Base-by-base conservation (phyloP, 1,140 invertebrate species). In the Drosophila kepulauana region DNA sequence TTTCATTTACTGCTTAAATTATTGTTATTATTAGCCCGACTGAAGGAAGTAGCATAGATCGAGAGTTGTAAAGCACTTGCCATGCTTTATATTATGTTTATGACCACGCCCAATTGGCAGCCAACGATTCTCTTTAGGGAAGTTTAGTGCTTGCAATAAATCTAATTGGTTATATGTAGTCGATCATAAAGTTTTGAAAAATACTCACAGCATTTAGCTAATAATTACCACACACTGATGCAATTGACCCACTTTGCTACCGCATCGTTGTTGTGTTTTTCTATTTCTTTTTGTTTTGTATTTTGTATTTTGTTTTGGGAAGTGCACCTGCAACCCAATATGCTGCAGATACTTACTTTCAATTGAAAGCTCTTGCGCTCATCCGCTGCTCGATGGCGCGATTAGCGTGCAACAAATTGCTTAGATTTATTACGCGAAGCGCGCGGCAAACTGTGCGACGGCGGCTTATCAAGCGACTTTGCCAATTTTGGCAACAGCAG, bases 391-490 rank as follows among this genome's bases (percentile, higher is more conserved):
- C 64, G 70, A 68, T 73, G 64, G 56, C 41, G 82, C 84, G 84
- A 88, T 88, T 88, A 88, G 80, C 79, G 84, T 66, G 81, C 84
- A 88, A 88, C 84, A 88, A 88, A 88, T 88, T 88, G 84, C 80
- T 67, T 81, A 88, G 84, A 88, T 88, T 88, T 88, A 88, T 88
- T 88, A 88, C 80, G 84, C 84, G 84, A 63, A 52, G 67, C 38
- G 38, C 52, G 28, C 64, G 20, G 2, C 58, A 61, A 25, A 20
- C 65, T 38, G 43, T 45, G 57, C 28, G 28, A 41, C 46, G 73
- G 63, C 82, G 71, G 82, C 84, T 87, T 85, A 84, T 84, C 81
- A 84, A 84, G 73, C 69, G 65, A 48, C 82, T 75, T 88, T 88
- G 52, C 85, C 80, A 88, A 84, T 87, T 87, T 87, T 88, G 84